These are phyloP conservation scores for Chydorus sphaericus DNA, from an alignment of 2,888 invertebrate species.

Conservation along the genomic window DNA sequence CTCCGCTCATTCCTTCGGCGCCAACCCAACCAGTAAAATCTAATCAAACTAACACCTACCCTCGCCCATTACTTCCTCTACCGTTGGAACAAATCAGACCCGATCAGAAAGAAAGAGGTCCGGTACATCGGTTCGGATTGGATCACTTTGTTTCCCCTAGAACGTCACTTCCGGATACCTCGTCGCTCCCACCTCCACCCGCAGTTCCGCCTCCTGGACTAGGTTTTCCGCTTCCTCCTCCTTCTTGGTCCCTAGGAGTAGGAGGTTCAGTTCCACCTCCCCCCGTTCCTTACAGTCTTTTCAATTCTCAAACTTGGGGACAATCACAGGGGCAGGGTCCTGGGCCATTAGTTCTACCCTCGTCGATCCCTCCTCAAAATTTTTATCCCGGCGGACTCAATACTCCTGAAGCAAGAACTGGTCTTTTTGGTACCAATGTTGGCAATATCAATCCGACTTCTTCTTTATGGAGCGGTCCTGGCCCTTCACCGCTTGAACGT, in stretches of 20 bases:
- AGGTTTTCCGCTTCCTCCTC: conserved; percentile 16
- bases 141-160: background rate
- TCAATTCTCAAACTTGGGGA: background rate
- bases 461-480: conserved; percentile 61
- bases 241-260: conserved; percentile 16
- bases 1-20: background rate
- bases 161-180: background rate
- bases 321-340: background rate
- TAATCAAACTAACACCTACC: conserved; percentile 19
- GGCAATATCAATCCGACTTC: conserved; percentile 23
- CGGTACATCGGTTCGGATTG: too few species aligned
- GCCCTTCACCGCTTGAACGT: conserved; percentile 62
- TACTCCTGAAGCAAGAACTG: too few species aligned
- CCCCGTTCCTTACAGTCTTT: conserved; percentile 18
- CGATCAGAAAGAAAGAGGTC: conserved; percentile 9
- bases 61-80: conserved; percentile 22
- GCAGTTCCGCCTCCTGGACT: conserved; percentile 4
- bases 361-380: too few species aligned
- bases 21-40: background rate
- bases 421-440: too few species aligned
- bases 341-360: background rate
- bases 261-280: conserved; percentile 26
- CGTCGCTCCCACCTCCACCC: background rate
- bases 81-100: conserved; percentile 18
- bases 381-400: too few species aligned